These are phyloP conservation scores for Haemorhous mexicanus DNA, from an alignment of 2,113 vertebrate species.

Conservation along the genomic window DNA sequence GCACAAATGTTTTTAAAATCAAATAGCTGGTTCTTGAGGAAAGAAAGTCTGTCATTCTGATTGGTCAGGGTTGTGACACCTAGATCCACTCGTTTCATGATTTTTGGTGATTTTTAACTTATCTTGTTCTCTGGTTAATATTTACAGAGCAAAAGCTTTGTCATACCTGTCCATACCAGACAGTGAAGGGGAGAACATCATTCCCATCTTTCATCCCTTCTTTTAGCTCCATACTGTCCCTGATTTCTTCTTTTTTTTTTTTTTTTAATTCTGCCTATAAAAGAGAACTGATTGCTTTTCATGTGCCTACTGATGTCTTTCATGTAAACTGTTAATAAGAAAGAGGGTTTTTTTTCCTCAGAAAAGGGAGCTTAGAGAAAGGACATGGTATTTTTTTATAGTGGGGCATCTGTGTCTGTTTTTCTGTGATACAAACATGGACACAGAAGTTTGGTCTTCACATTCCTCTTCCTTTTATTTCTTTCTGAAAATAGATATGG, in stretches of 20 bases:
- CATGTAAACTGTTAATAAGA: neutral
- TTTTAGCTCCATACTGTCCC: neutral
- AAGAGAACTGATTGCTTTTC: neutral
- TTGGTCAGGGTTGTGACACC: neutral
- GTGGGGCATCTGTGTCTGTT: rapidly evolving
- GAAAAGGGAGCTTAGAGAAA: neutral
- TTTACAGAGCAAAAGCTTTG: neutral
- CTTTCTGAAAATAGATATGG: neutral
- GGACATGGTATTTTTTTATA: neutral
- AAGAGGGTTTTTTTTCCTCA: neutral
- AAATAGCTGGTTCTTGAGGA: neutral
- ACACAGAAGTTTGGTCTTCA: neutral
- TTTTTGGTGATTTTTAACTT: neutral
- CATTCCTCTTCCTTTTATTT: neutral
- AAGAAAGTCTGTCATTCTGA: neutral
- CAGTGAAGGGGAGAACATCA: neutral
- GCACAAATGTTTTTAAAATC: neutral
- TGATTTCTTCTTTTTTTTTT: neutral
- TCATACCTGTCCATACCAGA: neutral
- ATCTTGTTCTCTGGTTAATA: neutral
- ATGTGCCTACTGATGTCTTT: neutral
- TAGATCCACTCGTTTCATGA: neutral
- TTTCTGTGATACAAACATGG: neutral
- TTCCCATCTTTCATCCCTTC: neutral
- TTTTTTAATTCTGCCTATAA: neutral